Evolutionary conservation across 2,113 vertebrate genomes (phyloP), one percentile per base, ranked within the genome.

Genomic region (Rhipidura dahli): DNA sequence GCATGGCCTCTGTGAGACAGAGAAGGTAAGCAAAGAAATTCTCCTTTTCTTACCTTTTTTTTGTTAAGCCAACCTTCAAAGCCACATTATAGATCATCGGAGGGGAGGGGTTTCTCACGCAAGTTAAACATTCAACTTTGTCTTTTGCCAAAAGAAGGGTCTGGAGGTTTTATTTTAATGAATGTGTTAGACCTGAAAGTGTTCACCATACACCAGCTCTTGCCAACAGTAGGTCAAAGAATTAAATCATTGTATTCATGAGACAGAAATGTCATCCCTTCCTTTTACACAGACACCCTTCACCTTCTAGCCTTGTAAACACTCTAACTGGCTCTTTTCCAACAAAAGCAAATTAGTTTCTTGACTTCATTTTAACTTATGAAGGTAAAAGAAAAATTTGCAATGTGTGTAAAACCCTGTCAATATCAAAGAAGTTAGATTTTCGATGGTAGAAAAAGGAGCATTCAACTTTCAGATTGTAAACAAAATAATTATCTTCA

Each of bases 171-270:
- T 54, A 87, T 90, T 95, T 93, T 27, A 33, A 85, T 76, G 40
- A 90, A 79, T 88, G 92, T 95, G 94, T 97, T 85, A 96, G 89
- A 92, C 70, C 64, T 16, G 4, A 93, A 97, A 96, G 39, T n/a
- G 49, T 82, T 90, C 90, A 54, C 93, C 54, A 61, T 92, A 95
- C 56, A 89, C 65, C 69, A 97, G 57, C 42, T 87, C 72, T 93
- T 95, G 94, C 81, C 84, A 96, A 33, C 42, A 85, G 93, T 35
- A 97, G 90, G 97, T 96, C 91, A 98, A 96, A 97, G 61, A 96
- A 93, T 88, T 97, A 97, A 97, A 95, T 97, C 87, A 97, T 5
- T 71, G 45, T 47, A 86, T 93, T 97, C 66, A 79, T 90, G 82
- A 94, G 86, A 96, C 84, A 97, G 94, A 96, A 95, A 94, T 97